Percentiles rank a stretch among this genome's conserved stretches.
Conservation (phyloP, 2,888 invertebrate species). For the Brenthis hecate region DNA sequence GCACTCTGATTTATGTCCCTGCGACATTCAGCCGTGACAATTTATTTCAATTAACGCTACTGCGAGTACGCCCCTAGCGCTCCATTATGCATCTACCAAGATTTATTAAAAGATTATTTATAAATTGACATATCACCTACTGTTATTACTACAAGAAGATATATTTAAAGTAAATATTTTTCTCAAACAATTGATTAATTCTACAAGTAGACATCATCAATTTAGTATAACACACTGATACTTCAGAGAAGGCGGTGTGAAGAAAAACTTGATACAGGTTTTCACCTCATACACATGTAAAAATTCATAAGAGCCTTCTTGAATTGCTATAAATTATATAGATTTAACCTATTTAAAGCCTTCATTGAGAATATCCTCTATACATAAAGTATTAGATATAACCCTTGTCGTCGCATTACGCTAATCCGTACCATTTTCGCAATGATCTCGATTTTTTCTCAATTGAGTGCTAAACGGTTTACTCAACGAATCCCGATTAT, state of each 20-base stretch:
- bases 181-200: too few relatives aligned
- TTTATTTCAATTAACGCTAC: constrained; percentile 80
- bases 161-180: too few relatives aligned
- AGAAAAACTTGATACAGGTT: too few relatives aligned
- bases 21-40: constrained; percentile 75
- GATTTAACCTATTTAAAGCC: neutral
- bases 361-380: neutral
- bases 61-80: constrained; percentile 50
- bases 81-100: constrained; percentile 45
- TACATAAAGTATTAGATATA: constrained; percentile 1
- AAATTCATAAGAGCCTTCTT: neutral
- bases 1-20: constrained; percentile 78
- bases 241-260: too few relatives aligned
- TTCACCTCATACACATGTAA: too few relatives aligned
- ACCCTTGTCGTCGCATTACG: constrained; percentile 8
- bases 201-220: too few relatives aligned
- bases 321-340: neutral
- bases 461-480: constrained; percentile 68
- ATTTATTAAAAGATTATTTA: constrained; percentile 41
- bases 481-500: constrained; percentile 68
- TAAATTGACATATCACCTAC: constrained; percentile 24
- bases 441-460: constrained; percentile 44
- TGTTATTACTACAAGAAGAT: neutral
- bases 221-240: too few relatives aligned
- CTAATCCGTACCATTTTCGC: constrained; percentile 36